Evolutionary conservation across 2,797 vertebrate genomes (phyloP).

Genomic region (Leptodactylus fallax): DNA sequence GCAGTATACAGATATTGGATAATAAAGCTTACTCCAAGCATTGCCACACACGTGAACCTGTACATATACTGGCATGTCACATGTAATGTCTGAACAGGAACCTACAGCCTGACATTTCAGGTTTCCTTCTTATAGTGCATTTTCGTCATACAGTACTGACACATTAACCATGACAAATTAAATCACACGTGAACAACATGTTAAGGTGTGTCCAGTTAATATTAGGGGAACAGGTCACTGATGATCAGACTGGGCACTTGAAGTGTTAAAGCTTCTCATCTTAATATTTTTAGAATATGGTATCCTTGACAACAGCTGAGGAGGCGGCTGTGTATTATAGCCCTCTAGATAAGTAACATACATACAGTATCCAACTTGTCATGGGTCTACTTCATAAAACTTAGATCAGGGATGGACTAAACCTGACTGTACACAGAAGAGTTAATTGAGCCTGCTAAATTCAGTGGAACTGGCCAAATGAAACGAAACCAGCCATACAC

Average conservation of each 20-base stretch:
- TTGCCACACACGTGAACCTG: background rate
- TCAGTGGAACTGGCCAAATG: no score
- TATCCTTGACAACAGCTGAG: background rate
- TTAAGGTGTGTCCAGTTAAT: background rate
- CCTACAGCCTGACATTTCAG: background rate
- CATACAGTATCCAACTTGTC: no score
- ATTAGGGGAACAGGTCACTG: no score
- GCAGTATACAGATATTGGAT: background rate
- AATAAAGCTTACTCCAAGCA: background rate
- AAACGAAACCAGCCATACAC: background rate
- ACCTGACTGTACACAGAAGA: no score
- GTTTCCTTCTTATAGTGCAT: constrained; percentile 36
- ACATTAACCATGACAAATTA: background rate
- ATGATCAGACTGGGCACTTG: background rate
- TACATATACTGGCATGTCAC: background rate
- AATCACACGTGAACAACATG: background rate
- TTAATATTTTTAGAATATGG: background rate
- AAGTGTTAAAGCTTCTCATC: background rate
- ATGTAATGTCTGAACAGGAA: background rate
- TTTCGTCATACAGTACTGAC: constrained; percentile 14
- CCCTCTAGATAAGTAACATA: no score
- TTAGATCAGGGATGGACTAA: background rate
- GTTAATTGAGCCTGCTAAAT: no score
- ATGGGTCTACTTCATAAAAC: no score
- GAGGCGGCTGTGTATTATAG: background rate